A percentile compares a stretch with the other conserved stretches of the same genome.
These are phyloP conservation scores for Scaptomyza graminum DNA, from an alignment of 1,140 invertebrate species.

Conservation along the genomic window DNA sequence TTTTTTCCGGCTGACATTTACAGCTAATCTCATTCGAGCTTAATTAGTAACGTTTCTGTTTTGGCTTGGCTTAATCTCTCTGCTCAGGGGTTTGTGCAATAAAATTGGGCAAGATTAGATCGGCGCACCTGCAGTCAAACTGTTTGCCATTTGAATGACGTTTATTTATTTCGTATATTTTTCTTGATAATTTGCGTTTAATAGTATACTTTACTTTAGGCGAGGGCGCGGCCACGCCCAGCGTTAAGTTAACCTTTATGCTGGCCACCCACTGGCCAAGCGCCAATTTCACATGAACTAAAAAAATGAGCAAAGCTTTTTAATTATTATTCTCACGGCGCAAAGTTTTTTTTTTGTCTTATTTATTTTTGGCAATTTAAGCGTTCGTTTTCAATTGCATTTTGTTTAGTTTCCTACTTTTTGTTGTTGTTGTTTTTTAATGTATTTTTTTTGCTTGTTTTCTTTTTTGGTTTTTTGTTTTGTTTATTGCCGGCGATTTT, in stretches of 20 bases:
- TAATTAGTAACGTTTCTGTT: slow-evolving; percentile 33
- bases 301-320: slow-evolving; percentile 22
- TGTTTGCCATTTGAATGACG: slow-evolving; percentile 31
- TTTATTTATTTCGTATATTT: slow-evolving; percentile 21
- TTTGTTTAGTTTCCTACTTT: slow-evolving; percentile 62
- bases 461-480: slow-evolving; percentile 47
- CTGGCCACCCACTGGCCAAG: slow-evolving; percentile 40
- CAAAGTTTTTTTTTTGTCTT: slow-evolving; percentile 12
- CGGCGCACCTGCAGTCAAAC: slow-evolving; percentile 34
- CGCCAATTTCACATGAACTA: slow-evolving; percentile 62
- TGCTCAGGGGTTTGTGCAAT: slow-evolving; percentile 22
- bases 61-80: slow-evolving; percentile 17
- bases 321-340: slow-evolving; percentile 78
- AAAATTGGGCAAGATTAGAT: slow-evolving; percentile 32
- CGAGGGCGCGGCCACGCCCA: slow-evolving; percentile 27
- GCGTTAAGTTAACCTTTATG: slow-evolving; percentile 30
- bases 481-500: slow-evolving; percentile 75
- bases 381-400: slow-evolving; percentile 72
- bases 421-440: slow-evolving; percentile 16
- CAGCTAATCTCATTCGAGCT: slow-evolving; percentile 4
- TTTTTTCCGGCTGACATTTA: slow-evolving; percentile 28
- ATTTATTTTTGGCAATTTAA: slow-evolving; percentile 12
- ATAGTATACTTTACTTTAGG: background rate
- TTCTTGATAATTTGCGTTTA: slow-evolving; percentile 33
- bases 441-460: background rate